A percentile compares a stretch with the other conserved stretches of the same genome.
Conservation (phyloP, 1,140 invertebrate genomes). For the Hylaeus anthracinus region DNA sequence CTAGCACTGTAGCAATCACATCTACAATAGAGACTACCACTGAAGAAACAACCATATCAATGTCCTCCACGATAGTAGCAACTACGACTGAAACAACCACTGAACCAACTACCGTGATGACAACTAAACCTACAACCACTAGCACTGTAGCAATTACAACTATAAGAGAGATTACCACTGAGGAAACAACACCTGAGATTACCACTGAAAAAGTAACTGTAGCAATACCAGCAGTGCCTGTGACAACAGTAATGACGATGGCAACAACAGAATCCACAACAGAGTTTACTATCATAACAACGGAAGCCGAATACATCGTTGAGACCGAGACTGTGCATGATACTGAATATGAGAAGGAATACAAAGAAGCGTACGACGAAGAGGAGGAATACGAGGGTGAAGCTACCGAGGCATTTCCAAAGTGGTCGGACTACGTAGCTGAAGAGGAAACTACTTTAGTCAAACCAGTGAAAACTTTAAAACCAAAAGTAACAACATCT, state of each 20-base stretch:
- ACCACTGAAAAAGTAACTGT: background rate
- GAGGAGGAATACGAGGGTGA: constrained; percentile 1
- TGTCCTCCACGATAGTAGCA: background rate
- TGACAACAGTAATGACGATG: no score
- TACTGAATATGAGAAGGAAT: background rate
- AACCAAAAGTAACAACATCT: no score
- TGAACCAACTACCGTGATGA: background rate
- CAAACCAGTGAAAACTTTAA: no score
- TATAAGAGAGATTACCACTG: background rate
- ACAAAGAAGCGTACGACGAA: background rate
- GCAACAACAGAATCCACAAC: background rate
- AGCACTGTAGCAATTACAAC: background rate
- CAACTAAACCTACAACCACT: background rate
- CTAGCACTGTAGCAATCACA: no score
- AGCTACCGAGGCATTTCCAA: no score
- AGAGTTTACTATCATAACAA: background rate
- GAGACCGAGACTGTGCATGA: background rate
- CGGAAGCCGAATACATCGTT: background rate
- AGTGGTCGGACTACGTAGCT: background rate
- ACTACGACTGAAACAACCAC: background rate
- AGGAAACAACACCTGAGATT: background rate
- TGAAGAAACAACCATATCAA: background rate
- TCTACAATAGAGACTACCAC: background rate
- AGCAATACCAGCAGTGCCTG: background rate
- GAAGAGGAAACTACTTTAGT: background rate